A percentile compares a stretch with the other conserved stretches of the same genome.
Evolutionary conservation across 2,797 vertebrate species (phyloP).

Genomic region (Pseudopleuronectes americanus): DNA sequence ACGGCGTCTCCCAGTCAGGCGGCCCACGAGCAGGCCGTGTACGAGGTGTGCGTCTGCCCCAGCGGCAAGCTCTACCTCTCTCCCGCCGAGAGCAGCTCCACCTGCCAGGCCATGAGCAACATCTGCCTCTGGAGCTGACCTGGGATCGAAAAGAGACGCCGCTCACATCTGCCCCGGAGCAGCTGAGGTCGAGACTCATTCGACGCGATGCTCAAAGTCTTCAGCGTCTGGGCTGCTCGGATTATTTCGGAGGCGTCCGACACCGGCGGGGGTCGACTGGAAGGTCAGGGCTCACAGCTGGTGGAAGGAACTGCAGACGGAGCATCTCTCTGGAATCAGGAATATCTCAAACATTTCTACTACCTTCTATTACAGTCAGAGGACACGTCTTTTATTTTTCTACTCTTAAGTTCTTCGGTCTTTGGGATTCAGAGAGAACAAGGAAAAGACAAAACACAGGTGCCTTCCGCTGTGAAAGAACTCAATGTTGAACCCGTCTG

Average conservation of each 20-base stretch:
- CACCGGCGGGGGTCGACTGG: constrained; percentile 4
- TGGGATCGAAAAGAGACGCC: constrained; percentile 25
- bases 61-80: constrained; percentile 93
- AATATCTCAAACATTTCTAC: constrained; percentile 39
- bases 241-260: constrained; percentile 6
- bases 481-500: neutral
- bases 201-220: neutral
- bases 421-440: constrained; percentile 14
- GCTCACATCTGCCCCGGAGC: constrained; percentile 37
- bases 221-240: constrained; percentile 27
- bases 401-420: constrained; percentile 46
- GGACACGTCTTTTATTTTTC: constrained; percentile 69
- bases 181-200: constrained; percentile 15
- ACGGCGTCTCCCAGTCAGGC: constrained; percentile 47
- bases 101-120: constrained; percentile 93
- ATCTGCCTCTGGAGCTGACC: constrained; percentile 91
- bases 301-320: neutral
- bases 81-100: constrained; percentile 89
- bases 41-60: constrained; percentile 92
- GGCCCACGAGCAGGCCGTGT: constrained; percentile 85
- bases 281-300: constrained; percentile 36
- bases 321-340: constrained; percentile 54
- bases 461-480: constrained; percentile 65
- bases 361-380: constrained; percentile 34
- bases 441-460: constrained; percentile 42